Base-by-base conservation (phyloP, 2,797 vertebrate species). In the Dallia pectoralis region DNA sequence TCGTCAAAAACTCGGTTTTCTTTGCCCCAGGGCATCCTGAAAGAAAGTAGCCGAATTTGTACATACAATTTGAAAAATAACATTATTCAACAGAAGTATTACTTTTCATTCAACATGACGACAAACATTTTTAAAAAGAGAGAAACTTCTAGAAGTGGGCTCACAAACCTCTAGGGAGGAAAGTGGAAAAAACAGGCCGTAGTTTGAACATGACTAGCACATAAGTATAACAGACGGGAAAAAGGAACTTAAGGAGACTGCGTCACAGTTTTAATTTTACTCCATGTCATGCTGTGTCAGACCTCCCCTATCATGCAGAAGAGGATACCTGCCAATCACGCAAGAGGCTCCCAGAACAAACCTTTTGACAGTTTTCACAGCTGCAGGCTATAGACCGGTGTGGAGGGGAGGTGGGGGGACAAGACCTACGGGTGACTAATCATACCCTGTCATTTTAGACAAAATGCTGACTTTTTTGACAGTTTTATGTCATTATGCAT, bases 1-100 rank as follows among this genome's bases (percentile, higher is more conserved):
- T 98, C 0, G 97, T 99, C 85, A 99, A 93, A 78, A 99, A 99
- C 82, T 98, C 97, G 1, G 93, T 95, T 90, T 98, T 98, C 88
- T 97, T 98, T 84, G 93, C 91, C 48, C 97, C 97, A 0, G 97
- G 96, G 89, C 97, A 99, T 76, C 97, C 97, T 99, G 88, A 62
- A 90, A 85, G 84, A 82, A 66, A 78, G 86, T 33, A 85, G 30
- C 25, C 74, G 69, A 65, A 63, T 75, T 73, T 70, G 61, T 74
- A 49, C 79, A 29, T 44, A 65, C 67, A 64, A 76, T 48, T 69
- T 73, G 65, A 44, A 79, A 61, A 44, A 72, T 48, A 71, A 18
- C 1, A 64, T 18, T 25, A 66, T 30, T 66, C 82, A 44, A 71
- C 53, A 29, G 53, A 32, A 75, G 65, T 81, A 78, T 76, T 3